Evolutionary conservation across 2,888 invertebrate genomes (phyloP).

Genomic region (Apodemia mormo): DNA sequence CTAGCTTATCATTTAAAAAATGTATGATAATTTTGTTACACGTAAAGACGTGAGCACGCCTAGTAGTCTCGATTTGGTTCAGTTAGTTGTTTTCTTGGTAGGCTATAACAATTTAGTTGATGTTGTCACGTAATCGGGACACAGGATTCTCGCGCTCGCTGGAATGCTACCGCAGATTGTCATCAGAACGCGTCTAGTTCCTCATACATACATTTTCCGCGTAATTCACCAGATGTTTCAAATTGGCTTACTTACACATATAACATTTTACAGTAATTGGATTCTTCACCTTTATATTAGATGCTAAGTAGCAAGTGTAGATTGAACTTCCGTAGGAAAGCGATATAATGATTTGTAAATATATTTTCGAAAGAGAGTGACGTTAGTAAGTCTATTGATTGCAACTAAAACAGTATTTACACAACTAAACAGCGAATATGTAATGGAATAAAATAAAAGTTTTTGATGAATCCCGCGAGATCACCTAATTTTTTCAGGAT

Average conservation of each 20-base stretch:
- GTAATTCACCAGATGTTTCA: constrained; percentile 16
- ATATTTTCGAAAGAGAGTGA: too few relatives aligned
- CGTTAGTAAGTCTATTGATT: too few relatives aligned
- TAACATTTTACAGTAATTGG: background rate
- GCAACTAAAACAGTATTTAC: too few relatives aligned
- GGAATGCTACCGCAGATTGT: constrained; percentile 60
- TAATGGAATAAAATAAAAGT: too few relatives aligned
- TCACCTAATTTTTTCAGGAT: too few relatives aligned
- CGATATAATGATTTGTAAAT: too few relatives aligned
- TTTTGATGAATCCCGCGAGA: too few relatives aligned
- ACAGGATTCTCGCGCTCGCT: constrained; percentile 54
- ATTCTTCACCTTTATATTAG: background rate
- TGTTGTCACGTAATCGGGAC: constrained; percentile 60
- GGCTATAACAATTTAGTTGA: constrained; percentile 43
- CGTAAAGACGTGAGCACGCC: too few relatives aligned
- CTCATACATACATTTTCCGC: constrained; percentile 27
- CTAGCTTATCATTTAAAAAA: too few relatives aligned
- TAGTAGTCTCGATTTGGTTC: too few relatives aligned
- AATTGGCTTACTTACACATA: constrained; percentile 1
- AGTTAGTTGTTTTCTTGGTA: constrained; percentile 1
- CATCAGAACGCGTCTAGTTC: constrained; percentile 43
- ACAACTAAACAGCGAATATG: too few relatives aligned
- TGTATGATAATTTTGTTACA: too few relatives aligned
- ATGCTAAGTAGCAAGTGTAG: background rate
- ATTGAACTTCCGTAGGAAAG: background rate